Base-by-base conservation (phyloP, 2,113 vertebrate genomes). In the Piprites chloris region DNA sequence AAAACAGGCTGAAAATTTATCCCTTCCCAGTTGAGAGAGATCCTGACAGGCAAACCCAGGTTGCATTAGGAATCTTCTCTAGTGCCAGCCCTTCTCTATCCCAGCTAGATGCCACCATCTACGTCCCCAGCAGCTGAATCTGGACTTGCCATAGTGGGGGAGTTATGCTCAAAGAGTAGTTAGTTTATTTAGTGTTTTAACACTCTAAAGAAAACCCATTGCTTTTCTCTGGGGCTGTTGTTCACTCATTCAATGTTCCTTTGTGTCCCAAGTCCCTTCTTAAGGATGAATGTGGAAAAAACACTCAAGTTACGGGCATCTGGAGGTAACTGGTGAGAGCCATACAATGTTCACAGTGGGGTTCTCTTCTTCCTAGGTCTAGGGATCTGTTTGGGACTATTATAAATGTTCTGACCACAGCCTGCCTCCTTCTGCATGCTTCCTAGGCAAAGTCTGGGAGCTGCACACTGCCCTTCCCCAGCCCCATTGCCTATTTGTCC, bases 391-490 rank as follows among this genome's bases (percentile, higher is more conserved):
- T 22, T 41, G 46, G 12, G 26, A 41, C n/a, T 80, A 33, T 53
- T 59, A 19, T 3, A 33, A 18, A 22, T 37, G 44, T 66, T 55
- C 15, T 49, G 65, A 27, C 1, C 26, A 22, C 32, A 53, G 49
- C 15, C n/a, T 65, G 19, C 32, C 26, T 32, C 30, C 42, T 65
- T 56, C 23, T 77, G 23, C 41, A 15, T 24, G 37, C 42, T 65
- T 47, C 50, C 35, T 52, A 50, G 46, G 62, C 13, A 44, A 55
- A 85, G 24, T 9, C 6, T n/a, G 53, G n/a, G n/a, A 76, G 46
- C 14, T 0, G 0, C 46, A 61, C 0, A 0, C 46, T 39, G 50
- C 12, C 12, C 20, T 53, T 3, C 19, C 5, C 5, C 23, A 62
- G 50, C 12, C 30, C 27, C 1, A 0, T 3, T 5, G 56, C 12